Evolutionary conservation across 92 coral and sea anemone genomes (phyloP).

Genomic region (Micromussa lordhowensis): DNA sequence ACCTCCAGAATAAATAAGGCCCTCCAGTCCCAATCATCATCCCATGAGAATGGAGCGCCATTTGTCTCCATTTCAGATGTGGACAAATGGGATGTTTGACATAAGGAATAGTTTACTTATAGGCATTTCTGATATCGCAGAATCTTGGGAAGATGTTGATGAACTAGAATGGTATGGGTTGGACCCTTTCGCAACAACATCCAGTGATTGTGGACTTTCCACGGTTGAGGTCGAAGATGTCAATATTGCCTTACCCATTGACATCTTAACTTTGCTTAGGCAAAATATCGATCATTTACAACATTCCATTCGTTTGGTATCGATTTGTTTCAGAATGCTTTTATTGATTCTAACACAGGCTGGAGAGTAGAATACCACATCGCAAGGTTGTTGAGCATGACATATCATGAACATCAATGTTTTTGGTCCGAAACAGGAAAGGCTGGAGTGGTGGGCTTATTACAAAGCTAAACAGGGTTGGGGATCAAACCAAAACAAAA

Average conservation of each 20-base stretch:
- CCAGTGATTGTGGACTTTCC: constrained; percentile 47
- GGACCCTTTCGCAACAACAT: constrained; percentile 54
- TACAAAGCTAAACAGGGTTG: no score
- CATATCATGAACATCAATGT: not conserved
- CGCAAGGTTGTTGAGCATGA: not conserved
- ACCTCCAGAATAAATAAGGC: constrained; percentile 66
- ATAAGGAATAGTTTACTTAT: constrained; percentile 14
- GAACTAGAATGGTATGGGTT: constrained; percentile 51
- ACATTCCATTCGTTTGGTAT: constrained; percentile 37
- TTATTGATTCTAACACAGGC: constrained; percentile 6
- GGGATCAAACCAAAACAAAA: no score
- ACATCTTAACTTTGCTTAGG: constrained; percentile 16
- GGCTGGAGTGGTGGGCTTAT: no score
- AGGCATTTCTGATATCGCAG: constrained; percentile 25
- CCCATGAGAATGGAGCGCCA: constrained; percentile 65
- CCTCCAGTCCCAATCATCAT: constrained; percentile 54
- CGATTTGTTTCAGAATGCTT: constrained; percentile 42
- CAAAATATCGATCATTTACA: constrained; percentile 36
- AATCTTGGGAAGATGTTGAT: constrained; percentile 4
- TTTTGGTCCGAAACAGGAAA: no score
- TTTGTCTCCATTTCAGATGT: constrained; percentile 62
- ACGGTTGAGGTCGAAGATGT: constrained; percentile 47
- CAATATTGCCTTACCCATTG: constrained; percentile 7
- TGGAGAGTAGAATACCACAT: constrained; percentile 7
- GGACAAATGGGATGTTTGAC: constrained; percentile 61